Base-by-base conservation (phyloP, 2,113 vertebrate species). In the Trichomycterus rosablanca region DNA sequence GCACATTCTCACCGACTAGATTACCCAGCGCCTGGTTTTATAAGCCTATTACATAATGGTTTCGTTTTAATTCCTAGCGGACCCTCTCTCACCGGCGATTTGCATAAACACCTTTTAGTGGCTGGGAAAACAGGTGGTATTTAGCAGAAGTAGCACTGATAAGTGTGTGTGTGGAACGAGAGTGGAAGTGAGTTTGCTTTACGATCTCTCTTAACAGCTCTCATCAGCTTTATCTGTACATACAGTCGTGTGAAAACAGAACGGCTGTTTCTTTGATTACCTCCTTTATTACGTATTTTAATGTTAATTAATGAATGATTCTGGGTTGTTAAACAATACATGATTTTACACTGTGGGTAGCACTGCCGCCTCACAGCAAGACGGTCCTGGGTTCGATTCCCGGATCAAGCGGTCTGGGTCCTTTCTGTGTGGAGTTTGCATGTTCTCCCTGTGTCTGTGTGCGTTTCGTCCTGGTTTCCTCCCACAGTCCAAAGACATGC, bases 1-100 rank as follows among this genome's bases (percentile, higher is more conserved):
- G 22, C 34, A 18, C 35, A 42, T 50, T 57, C 43, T 69, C 58
- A 24, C 42, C 18, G 24, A 20, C 10, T 44, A 67, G 61, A 67
- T 75, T 70, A 68, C 53, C 48, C 11, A 20, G 2, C 52, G 60
- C 44, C 57, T 76, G 60, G 61, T 40, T 56, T 64, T 73, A 66
- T 66, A 62, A 73, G 69, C 61, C 39, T 37, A n/a, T 49, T 66
- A 43, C 66, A 68, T 63, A 26, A 68, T 57, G 28, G 57, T 42
- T 58, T 72, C 24, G 62, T 73, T 66, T 73, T 63, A 46, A 66
- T 58, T 60, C 58, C 44, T 56, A 22, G 19, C 42, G 24, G 44
- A 49, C 43, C 60, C 34, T 66, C 18, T 43, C n/a, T 40, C 49
- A 15, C 18, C 51, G 7, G 20, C 32, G 7, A 68, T 65, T 67